Conservation (phyloP, 2,888 invertebrate species). For the Luffia ferchaultella region DNA sequence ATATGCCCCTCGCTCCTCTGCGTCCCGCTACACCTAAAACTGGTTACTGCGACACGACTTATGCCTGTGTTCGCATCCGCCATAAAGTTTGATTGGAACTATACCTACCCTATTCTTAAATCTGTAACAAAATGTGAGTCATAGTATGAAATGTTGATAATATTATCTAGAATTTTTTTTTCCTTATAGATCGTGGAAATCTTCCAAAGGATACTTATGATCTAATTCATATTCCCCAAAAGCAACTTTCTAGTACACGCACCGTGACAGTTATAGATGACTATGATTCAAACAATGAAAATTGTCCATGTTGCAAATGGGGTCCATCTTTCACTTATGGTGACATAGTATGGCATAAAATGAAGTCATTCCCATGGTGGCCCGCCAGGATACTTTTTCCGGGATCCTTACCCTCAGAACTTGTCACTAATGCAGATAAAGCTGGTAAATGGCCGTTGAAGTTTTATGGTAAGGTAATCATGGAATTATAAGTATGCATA, state of each 20-base stretch:
- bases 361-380: slow-evolving; percentile 49
- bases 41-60: no score
- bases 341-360: slow-evolving; percentile 56
- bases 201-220: slow-evolving; percentile 31
- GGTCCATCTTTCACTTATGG: slow-evolving; percentile 49
- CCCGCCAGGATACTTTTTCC: slow-evolving; percentile 48
- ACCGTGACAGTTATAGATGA: slow-evolving; percentile 27
- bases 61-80: no score
- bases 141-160: neutral
- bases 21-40: no score
- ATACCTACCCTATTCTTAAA: neutral
- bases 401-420: slow-evolving; percentile 38
- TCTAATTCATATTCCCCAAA: slow-evolving; percentile 31
- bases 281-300: slow-evolving; percentile 20
- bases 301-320: slow-evolving; percentile 57
- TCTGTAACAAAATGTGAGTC: neutral
- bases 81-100: neutral
- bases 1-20: no score
- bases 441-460: slow-evolving; percentile 35
- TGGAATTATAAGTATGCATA: no score
- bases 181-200: slow-evolving; percentile 40
- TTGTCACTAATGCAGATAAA: slow-evolving; percentile 30
- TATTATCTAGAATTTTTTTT: neutral
- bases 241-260: slow-evolving; percentile 48
- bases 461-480: slow-evolving; percentile 12